These are phyloP conservation scores for Todiramphus chloris DNA, from an alignment of 2,113 vertebrate species.

Conservation along the genomic window DNA sequence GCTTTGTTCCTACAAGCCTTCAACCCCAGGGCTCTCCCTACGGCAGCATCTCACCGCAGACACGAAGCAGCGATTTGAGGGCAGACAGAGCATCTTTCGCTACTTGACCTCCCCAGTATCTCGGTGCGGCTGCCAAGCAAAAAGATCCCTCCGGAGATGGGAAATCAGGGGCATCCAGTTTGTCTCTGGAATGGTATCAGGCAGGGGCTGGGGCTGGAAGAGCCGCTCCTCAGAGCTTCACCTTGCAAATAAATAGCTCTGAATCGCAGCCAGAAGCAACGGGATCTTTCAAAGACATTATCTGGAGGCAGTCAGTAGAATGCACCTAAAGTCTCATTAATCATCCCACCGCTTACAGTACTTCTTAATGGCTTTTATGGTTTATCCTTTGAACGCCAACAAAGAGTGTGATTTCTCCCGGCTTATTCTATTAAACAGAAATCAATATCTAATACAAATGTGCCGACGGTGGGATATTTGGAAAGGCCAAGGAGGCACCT, in stretches of 20 bases:
- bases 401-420: constrained; percentile 76
- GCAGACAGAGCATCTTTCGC: neutral
- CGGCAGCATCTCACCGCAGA: neutral
- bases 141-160: constrained; percentile 9
- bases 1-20: neutral
- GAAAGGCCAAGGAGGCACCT: constrained; percentile 56
- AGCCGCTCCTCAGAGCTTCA: constrained; percentile 65
- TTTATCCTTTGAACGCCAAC: constrained; percentile 80
- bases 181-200: constrained; percentile 42
- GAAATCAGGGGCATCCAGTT: constrained; percentile 35
- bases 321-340: constrained; percentile 76
- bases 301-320: constrained; percentile 76
- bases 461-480: constrained; percentile 67
- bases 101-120: neutral
- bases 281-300: constrained; percentile 81
- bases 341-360: constrained; percentile 75
- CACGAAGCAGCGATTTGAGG: neutral
- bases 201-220: constrained; percentile 28
- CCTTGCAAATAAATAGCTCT: constrained; percentile 81
- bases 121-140: neutral
- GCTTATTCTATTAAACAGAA: constrained; percentile 82
- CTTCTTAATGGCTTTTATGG: constrained; percentile 81
- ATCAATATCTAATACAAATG: constrained; percentile 82
- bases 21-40: neutral
- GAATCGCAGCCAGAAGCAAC: constrained; percentile 74